Conservation (phyloP, 2,797 vertebrate genomes). For the Centropyge bicolor region DNA sequence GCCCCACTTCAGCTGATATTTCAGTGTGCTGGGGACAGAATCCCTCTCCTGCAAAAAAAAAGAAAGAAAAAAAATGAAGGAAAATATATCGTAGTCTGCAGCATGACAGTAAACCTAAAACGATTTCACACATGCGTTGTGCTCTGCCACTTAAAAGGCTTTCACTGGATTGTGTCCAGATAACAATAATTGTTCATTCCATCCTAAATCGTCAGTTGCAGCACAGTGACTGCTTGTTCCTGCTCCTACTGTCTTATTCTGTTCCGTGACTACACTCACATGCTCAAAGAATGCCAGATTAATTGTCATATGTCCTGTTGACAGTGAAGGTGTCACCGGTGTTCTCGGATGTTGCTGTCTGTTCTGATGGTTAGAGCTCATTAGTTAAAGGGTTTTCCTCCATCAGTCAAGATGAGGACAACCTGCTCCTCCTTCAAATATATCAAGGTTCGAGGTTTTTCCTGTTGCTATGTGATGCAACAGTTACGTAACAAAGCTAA, state of each 20-base stretch:
- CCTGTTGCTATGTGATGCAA: background rate
- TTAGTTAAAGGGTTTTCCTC: background rate
- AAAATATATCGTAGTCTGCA: background rate
- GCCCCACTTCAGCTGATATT: conserved; percentile 13
- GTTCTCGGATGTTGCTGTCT: background rate
- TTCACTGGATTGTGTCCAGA: background rate
- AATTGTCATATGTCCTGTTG: background rate
- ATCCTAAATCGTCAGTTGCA: background rate
- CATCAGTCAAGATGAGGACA: background rate
- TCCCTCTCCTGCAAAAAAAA: conserved; percentile 8
- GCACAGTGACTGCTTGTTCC: background rate
- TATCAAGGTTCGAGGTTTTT: background rate
- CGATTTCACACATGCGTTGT: background rate
- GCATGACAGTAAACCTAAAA: conserved; percentile 9
- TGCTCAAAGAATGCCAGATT: background rate
- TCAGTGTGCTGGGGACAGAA: background rate
- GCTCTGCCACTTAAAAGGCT: background rate
- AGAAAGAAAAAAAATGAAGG: background rate
- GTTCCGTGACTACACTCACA: background rate
- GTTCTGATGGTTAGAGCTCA: background rate
- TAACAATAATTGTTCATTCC: background rate
- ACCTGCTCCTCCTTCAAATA: background rate
- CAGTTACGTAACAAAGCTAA: background rate
- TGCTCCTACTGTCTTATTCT: background rate
- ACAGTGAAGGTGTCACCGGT: background rate